phyloP scores from a whole-genome alignment of 1,140 invertebrate genomes.

The Sycophila sp. region DNA sequence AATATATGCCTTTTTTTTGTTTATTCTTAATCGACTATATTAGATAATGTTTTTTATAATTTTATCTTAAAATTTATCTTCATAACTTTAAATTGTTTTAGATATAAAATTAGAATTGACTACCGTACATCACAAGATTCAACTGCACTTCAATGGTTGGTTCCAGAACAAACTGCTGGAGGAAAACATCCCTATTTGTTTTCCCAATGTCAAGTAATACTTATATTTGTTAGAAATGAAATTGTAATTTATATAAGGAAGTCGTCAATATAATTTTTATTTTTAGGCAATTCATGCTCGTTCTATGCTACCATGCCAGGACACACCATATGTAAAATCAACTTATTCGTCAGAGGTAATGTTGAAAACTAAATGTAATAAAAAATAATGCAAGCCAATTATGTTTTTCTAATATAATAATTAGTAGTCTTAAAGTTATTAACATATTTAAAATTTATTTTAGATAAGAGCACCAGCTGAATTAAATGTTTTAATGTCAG shows the following conservation, averaged over 20 bases:
- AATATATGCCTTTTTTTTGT: neutral
- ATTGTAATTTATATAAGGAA: neutral
- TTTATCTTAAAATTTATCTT: conserved; percentile 1
- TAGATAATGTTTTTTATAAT: conserved; percentile 16
- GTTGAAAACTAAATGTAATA: neutral
- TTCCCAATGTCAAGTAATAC: conserved; percentile 86
- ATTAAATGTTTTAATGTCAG: conserved; percentile 91
- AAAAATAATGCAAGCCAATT: no score
- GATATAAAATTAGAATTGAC: conserved; percentile 74
- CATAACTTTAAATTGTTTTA: conserved; percentile 54
- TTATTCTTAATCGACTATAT: neutral
- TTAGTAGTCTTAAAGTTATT: neutral
- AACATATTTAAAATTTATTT: conserved; percentile 37
- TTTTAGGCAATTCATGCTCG: conserved; percentile 87
- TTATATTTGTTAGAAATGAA: conserved; percentile 27
- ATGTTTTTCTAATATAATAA: neutral
- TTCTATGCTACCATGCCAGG: conserved; percentile 92
- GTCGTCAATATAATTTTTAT: conserved; percentile 26
- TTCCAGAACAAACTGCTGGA: conserved; percentile 86
- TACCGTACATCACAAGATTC: conserved; percentile 81
- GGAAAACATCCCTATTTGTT: conserved; percentile 90
- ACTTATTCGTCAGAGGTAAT: conserved; percentile 84
- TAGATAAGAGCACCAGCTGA: conserved; percentile 79
- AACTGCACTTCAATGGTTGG: conserved; percentile 90
- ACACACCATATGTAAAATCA: conserved; percentile 91